A percentile compares a stretch with the other conserved stretches of the same genome.
These are phyloP conservation scores for Pseudomyrmex gracilis DNA, from an alignment of 1,140 invertebrate species.

Conservation along the genomic window DNA sequence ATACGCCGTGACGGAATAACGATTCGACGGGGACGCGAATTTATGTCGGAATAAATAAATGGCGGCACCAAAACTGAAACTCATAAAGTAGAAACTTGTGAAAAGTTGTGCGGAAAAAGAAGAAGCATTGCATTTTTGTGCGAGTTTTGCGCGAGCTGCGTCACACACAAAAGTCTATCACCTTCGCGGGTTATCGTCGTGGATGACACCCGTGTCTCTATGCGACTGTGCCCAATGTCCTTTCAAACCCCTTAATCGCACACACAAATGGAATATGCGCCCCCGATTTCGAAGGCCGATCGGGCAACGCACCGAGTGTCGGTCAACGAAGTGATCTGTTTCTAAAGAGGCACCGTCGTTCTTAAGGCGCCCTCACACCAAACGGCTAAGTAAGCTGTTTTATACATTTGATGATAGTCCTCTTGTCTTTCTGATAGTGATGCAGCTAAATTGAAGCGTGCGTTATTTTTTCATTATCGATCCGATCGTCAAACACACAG, in stretches of 20 bases:
- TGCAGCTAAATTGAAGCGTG: neutral
- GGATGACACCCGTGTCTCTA: constrained; percentile 3
- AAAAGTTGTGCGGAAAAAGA: constrained; percentile 38
- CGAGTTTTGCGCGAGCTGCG: neutral
- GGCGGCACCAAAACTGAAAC: constrained; percentile 13
- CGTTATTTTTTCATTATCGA: neutral
- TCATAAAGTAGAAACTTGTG: constrained; percentile 40
- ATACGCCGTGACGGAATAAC: constrained; percentile 47
- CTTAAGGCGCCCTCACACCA: constrained; percentile 52
- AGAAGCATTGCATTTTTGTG: constrained; percentile 15
- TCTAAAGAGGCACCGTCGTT: constrained; percentile 47
- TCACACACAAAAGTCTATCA: constrained; percentile 32
- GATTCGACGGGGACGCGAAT: constrained; percentile 45
- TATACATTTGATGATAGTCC: neutral
- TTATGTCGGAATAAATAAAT: constrained; percentile 56
- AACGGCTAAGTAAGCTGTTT: neutral
- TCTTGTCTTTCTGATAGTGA: constrained; percentile 5
- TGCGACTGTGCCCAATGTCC: constrained; percentile 17
- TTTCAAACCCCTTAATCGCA: constrained; percentile 60
- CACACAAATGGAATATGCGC: constrained; percentile 60
- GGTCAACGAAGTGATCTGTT: constrained; percentile 74
- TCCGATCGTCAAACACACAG: too few relatives aligned
- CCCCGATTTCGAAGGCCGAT: constrained; percentile 80
- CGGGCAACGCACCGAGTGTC: constrained; percentile 76
- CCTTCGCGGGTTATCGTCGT: constrained; percentile 3